A percentile compares a stretch with the other conserved stretches of the same genome.
Evolutionary conservation across 2,888 invertebrate species (phyloP).

Genomic region (Ecdyonurus torrentis): DNA sequence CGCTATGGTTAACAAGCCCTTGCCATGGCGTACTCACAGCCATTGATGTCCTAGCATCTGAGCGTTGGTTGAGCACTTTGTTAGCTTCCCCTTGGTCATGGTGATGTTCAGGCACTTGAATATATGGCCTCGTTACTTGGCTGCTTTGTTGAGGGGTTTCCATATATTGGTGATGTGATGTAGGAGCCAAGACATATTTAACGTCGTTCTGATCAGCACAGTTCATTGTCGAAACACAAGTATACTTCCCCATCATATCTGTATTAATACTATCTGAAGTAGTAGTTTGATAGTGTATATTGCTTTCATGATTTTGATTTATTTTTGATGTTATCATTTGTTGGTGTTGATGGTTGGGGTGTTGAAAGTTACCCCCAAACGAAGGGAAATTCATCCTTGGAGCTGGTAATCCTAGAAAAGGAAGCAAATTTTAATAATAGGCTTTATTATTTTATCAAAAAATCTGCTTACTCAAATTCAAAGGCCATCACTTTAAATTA

Average conservation of each 20-base stretch:
- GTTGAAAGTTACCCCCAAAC: not conserved
- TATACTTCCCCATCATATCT: not conserved
- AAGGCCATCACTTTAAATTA: too few species aligned
- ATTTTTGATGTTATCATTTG: not conserved
- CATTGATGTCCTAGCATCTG: not conserved
- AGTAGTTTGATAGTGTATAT: not conserved
- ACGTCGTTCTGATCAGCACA: not conserved
- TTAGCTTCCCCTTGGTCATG: not conserved
- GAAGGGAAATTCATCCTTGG: not conserved
- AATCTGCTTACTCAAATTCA: too few species aligned
- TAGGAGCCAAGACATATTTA: not conserved
- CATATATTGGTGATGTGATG: not conserved
- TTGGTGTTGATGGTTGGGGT: not conserved
- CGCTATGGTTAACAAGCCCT: slow-evolving; percentile 8
- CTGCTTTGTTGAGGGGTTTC: not conserved
- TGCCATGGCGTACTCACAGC: slow-evolving; percentile 4
- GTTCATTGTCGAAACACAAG: not conserved
- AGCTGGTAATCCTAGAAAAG: too few species aligned
- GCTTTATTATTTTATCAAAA: too few species aligned
- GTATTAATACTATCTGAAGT: not conserved
- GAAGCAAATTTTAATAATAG: too few species aligned
- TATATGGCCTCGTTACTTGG: not conserved
- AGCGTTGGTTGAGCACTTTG: not conserved
- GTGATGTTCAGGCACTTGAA: not conserved
- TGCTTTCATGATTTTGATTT: not conserved